Base-by-base conservation (phyloP, 1,140 invertebrate species). In the Drosophila mojavensis region DNA sequence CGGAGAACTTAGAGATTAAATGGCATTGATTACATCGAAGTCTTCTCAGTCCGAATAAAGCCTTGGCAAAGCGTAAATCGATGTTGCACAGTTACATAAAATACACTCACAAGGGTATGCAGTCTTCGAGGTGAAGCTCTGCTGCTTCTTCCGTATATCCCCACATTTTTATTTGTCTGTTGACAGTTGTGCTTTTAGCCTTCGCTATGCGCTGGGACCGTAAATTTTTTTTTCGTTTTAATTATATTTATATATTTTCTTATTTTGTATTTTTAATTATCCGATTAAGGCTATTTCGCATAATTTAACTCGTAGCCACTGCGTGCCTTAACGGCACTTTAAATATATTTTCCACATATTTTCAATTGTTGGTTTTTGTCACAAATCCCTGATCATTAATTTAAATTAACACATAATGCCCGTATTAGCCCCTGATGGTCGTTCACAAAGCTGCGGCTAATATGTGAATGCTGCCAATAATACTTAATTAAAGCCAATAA, bases 401-500 rank as follows among this genome's bases (percentile, higher is more conserved):
- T 75, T 72, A 78, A 82, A 81, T 88, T 79, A 88, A 78, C 84
- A 75, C 69, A 79, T 83, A 89, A 89, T 82, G 82, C 72, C 59
- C 56, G 50, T 53, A 73, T 59, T 68, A 55, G 70, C 51, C 75
- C 59, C 85, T 86, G 81, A 85, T 75, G 65, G 47, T 47, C 54
- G 71, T 45, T 59, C 72, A 71, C 51, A 79, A 88, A 79, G 83
- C 79, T 74, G 70, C 64, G 54, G 73, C 83, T 89, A 89, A 89
- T 88, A 89, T 74, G 69, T 53, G 69, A 83, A 83, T 71, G 84
- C 65, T 75, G 84, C 73, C 77, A 78, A 81, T 89, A 89, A 88
- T 88, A 71, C 73, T 75, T 89, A 88, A 88, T 88, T 88, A 88
- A 83, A 80, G 84, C 83, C 83, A 88, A 89, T 83, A 88, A 79